Evolutionary conservation across 64 coral and sea anemone genomes (phyloP).

Genomic region (Pocillopora verrucosa): DNA sequence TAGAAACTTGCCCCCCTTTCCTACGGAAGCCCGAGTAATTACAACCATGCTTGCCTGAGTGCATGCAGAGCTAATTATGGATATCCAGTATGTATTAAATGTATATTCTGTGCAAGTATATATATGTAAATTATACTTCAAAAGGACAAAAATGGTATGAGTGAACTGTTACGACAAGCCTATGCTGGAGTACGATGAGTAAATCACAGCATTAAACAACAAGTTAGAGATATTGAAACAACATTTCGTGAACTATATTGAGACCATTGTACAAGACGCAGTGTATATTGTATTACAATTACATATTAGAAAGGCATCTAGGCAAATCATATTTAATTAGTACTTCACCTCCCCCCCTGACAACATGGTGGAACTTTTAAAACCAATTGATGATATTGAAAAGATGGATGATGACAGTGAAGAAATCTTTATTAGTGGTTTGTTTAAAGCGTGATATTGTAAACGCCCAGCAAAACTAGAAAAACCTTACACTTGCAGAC

Average conservation of each 20-base stretch:
- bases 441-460: too few relatives aligned
- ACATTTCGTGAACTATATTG: neutral
- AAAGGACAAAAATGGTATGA: slow-evolving; percentile 56
- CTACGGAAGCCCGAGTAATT: neutral
- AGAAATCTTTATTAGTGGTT: too few relatives aligned
- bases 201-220: slow-evolving; percentile 36
- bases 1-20: too few relatives aligned
- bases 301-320: too few relatives aligned
- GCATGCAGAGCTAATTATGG: slow-evolving; percentile 31
- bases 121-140: neutral
- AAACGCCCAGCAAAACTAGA: too few relatives aligned
- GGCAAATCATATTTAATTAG: neutral
- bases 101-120: neutral
- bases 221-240: neutral
- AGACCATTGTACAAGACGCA: too few relatives aligned
- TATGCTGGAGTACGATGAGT: slow-evolving; percentile 5
- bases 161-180: slow-evolving; percentile 18
- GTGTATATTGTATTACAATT: too few relatives aligned
- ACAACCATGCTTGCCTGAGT: slow-evolving; percentile 32
- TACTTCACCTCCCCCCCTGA: neutral
- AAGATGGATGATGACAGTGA: too few relatives aligned
- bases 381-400: too few relatives aligned
- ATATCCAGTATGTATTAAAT: slow-evolving; percentile 48
- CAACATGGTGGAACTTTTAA: neutral
- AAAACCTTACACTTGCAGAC: too few relatives aligned